phyloP scores from a whole-genome alignment of 1,140 invertebrate species.

The Macrostomum lignano region DNA sequence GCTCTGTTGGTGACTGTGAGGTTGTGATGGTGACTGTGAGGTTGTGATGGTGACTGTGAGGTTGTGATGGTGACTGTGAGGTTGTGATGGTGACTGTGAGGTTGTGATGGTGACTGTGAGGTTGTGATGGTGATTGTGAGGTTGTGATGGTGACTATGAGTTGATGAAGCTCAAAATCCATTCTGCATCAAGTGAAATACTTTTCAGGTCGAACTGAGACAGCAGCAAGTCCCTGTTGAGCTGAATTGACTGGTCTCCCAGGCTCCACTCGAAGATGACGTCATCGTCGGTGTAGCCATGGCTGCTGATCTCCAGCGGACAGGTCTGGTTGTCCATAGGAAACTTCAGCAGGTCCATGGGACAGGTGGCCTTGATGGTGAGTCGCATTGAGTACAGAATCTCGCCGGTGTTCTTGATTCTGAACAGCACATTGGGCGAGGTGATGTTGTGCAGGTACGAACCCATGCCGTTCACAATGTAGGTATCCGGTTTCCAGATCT shows the following conservation, averaged over 20 bases:
- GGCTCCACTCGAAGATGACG: conserved; percentile 66
- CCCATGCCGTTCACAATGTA: conserved; percentile 29
- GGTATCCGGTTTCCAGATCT: conserved; percentile 27
- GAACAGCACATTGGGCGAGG: conserved; percentile 27
- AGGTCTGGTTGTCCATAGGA: conserved; percentile 72
- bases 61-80: too few relatives aligned
- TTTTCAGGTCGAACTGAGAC: conserved; percentile 19
- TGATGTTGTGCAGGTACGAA: conserved; percentile 25
- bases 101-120: too few relatives aligned
- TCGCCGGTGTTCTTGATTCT: conserved; percentile 18
- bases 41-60: too few relatives aligned
- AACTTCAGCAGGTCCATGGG: conserved; percentile 39
- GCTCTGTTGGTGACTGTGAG: too few relatives aligned
- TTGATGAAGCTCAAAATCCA: too few relatives aligned
- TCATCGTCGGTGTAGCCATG: conserved; percentile 67
- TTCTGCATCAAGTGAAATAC: too few relatives aligned
- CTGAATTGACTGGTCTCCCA: conserved; percentile 18
- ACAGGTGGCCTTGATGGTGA: conserved; percentile 12
- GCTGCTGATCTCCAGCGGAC: conserved; percentile 64
- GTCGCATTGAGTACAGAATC: conserved; percentile 24
- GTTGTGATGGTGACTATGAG: too few relatives aligned
- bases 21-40: too few relatives aligned
- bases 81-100: too few relatives aligned
- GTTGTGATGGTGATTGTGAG: too few relatives aligned
- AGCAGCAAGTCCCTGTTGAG: conserved; percentile 16